Conservation (phyloP, 2,797 vertebrate genomes). For the Cyprinodon diabolis region DNA sequence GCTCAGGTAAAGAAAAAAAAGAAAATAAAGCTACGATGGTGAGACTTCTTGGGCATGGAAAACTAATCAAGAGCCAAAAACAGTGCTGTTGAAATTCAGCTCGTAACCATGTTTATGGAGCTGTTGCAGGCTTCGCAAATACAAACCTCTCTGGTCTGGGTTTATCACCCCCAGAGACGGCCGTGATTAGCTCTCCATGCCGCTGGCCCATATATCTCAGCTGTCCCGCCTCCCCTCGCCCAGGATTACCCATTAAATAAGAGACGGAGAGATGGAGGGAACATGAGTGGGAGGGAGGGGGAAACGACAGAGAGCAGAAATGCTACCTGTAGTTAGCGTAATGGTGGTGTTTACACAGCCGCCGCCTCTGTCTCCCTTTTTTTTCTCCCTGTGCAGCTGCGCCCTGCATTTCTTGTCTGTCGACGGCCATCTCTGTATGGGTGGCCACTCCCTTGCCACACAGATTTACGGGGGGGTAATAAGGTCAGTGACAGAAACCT, state of each 20-base stretch:
- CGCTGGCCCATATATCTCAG: slow-evolving; percentile 63
- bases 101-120: slow-evolving; percentile 70
- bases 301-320: slow-evolving; percentile 51
- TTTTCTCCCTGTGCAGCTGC: slow-evolving; percentile 38
- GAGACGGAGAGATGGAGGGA: slow-evolving; percentile 54
- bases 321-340: slow-evolving; percentile 70
- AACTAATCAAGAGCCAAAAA: slow-evolving; percentile 67
- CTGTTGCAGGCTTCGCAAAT: slow-evolving; percentile 57
- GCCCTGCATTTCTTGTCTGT: slow-evolving; percentile 54
- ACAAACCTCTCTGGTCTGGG: slow-evolving; percentile 61
- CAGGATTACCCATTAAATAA: slow-evolving; percentile 70
- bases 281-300: slow-evolving; percentile 57
- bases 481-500: slow-evolving; percentile 59
- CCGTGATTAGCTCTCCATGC: slow-evolving; percentile 69
- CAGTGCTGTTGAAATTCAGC: slow-evolving; percentile 65
- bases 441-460: slow-evolving; percentile 67
- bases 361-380: slow-evolving; percentile 9
- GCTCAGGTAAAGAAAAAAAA: slow-evolving; percentile 11
- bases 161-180: slow-evolving; percentile 73
- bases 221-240: slow-evolving; percentile 49
- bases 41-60: slow-evolving; percentile 49
- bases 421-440: slow-evolving; percentile 46
- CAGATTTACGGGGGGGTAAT: slow-evolving; percentile 29
- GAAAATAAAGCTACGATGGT: slow-evolving; percentile 25
- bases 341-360: slow-evolving; percentile 71